Percentiles rank a stretch among this genome's conserved stretches.
phyloP scores from a whole-genome alignment of 2,113 vertebrate genomes.

The Oceanodroma tethys region DNA sequence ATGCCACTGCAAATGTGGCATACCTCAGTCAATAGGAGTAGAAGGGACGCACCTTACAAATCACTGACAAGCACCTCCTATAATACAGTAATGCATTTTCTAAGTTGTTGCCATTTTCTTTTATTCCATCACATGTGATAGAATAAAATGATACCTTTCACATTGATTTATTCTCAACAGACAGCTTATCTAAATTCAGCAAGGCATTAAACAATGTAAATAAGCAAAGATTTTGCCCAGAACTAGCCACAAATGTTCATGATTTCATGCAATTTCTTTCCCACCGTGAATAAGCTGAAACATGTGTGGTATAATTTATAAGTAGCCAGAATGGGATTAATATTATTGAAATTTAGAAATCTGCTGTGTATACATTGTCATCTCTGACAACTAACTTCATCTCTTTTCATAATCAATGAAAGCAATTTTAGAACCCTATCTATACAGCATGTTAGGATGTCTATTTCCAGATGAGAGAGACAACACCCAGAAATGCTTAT shows the following conservation, averaged over 20 bases:
- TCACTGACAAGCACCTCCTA: not conserved
- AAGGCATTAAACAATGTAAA: not conserved
- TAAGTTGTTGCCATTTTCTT: not conserved
- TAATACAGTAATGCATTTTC: not conserved
- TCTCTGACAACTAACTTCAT: not conserved
- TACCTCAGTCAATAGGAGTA: not conserved
- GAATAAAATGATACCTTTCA: slow-evolving; percentile 2
- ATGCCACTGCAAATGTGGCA: not conserved
- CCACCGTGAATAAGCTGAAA: not conserved
- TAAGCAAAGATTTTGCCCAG: not conserved
- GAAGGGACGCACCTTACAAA: not conserved
- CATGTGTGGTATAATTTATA: not conserved
- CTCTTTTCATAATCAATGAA: not conserved
- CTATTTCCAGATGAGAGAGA: not conserved
- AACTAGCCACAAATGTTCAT: not conserved
- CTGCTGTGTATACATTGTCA: not conserved
- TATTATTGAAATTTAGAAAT: not conserved
- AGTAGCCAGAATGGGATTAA: not conserved
- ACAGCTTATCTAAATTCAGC: not conserved
- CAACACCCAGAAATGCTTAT: not conserved
- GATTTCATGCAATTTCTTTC: not conserved
- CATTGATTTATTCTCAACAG: not conserved
- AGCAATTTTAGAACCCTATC: not conserved
- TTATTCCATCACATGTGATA: not conserved
- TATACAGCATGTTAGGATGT: not conserved